phyloP scores from a whole-genome alignment of 1,140 invertebrate species.

The Drosophila bocki region DNA sequence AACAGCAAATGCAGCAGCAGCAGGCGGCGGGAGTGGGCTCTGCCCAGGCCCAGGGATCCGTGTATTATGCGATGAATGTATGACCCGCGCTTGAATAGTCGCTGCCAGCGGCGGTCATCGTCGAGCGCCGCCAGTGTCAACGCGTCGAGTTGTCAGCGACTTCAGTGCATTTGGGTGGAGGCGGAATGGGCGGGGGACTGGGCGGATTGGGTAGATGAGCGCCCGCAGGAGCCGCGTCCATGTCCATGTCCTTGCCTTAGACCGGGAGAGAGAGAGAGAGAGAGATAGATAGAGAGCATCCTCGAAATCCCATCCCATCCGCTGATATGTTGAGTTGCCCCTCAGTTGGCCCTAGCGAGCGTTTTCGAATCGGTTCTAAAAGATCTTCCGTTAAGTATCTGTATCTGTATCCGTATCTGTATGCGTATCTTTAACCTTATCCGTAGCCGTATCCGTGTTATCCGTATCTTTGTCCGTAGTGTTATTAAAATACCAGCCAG shows the following conservation, averaged over 20 bases:
- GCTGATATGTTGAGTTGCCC: slow-evolving; percentile 45
- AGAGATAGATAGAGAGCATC: slow-evolving; percentile 6
- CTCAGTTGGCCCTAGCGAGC: slow-evolving; percentile 66
- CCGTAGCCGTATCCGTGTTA: slow-evolving; percentile 22
- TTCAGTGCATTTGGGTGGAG: slow-evolving; percentile 77
- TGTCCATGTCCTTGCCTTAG: slow-evolving; percentile 1
- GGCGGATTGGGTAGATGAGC: slow-evolving; percentile 61
- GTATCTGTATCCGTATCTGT: slow-evolving; percentile 14
- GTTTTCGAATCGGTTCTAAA: slow-evolving; percentile 11
- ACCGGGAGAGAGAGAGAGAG: background rate
- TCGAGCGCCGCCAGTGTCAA: slow-evolving; percentile 85
- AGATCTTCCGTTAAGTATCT: slow-evolving; percentile 19
- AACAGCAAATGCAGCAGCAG: slow-evolving; percentile 45
- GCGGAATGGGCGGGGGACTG: slow-evolving; percentile 33
- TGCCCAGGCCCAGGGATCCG: slow-evolving; percentile 73
- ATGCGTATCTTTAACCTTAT: slow-evolving; percentile 5
- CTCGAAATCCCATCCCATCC: slow-evolving; percentile 31
- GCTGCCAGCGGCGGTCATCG: slow-evolving; percentile 81
- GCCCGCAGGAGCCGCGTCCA: slow-evolving; percentile 3
- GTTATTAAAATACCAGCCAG: slow-evolving; percentile 2
- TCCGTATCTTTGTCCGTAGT: slow-evolving; percentile 32
- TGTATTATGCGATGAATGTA: slow-evolving; percentile 86
- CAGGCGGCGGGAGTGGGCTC: slow-evolving; percentile 34
- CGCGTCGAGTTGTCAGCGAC: slow-evolving; percentile 83
- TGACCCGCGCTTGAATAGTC: slow-evolving; percentile 85